These are phyloP conservation scores for pig (Sus scrofa) DNA, from an alignment of 2,113 vertebrate genomes.

Conservation along the genomic window T2T-Sscrofa CM000817.6:45288501-45289000, in stretches of 20 bases:
- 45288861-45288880: not conserved
- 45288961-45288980: not conserved
- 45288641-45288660: not conserved
- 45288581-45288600: conserved; percentile 78
- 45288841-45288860: too few relatives aligned
- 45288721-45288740: conserved; percentile 51
- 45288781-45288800: conserved; percentile 61
- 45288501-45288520: conserved; percentile 50
- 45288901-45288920: not conserved
- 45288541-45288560: conserved; percentile 85
- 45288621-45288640: conserved; percentile 58
- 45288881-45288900: not conserved
- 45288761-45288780: conserved; percentile 54
- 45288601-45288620: conserved; percentile 61
- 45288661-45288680: not conserved
- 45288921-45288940: not conserved
- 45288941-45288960: not conserved
- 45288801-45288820: conserved; percentile 22
- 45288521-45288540: conserved; percentile 74
- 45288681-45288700: not conserved
- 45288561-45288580: conserved; percentile 82
- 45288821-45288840: not conserved
- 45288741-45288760: not conserved
- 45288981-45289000: not conserved
- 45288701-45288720: conserved; percentile 45